Evolutionary conservation across 2,113 vertebrate genomes (phyloP).

Genomic region (Pelvicachromis taeniatus): DNA sequence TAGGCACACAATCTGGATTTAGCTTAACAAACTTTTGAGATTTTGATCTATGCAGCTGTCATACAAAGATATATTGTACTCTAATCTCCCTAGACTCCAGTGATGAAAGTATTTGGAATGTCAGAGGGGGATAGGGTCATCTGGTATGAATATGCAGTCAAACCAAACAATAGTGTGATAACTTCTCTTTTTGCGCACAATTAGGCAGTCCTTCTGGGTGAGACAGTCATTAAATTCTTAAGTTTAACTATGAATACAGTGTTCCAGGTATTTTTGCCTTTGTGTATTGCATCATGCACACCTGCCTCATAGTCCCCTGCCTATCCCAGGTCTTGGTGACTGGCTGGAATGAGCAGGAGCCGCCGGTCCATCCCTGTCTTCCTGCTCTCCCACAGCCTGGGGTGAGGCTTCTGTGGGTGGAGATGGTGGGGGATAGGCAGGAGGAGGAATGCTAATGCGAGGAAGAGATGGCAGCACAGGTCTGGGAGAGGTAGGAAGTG

Average conservation of each 20-base stretch:
- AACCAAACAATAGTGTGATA: slow-evolving; percentile 15
- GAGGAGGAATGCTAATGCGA: slow-evolving; percentile 49
- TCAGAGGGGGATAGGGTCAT: neutral
- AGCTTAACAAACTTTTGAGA: neutral
- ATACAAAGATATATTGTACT: neutral
- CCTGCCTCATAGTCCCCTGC: slow-evolving; percentile 62
- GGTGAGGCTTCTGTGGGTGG: slow-evolving; percentile 59
- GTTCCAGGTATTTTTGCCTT: neutral
- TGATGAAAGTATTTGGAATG: neutral
- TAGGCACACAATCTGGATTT: slow-evolving; percentile 14
- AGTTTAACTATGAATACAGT: neutral
- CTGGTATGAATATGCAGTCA: neutral
- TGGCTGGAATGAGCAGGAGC: slow-evolving; percentile 41
- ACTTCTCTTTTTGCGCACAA: neutral
- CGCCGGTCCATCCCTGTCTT: slow-evolving; percentile 56
- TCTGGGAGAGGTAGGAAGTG: slow-evolving; percentile 60
- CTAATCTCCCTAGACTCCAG: neutral
- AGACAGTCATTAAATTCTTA: neutral
- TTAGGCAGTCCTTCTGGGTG: slow-evolving; percentile 1
- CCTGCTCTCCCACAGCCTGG: slow-evolving; percentile 41
- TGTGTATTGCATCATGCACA: neutral
- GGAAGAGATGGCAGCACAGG: slow-evolving; percentile 46
- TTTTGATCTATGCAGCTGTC: neutral
- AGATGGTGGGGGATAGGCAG: slow-evolving; percentile 62
- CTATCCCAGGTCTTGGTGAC: slow-evolving; percentile 62